Base-by-base conservation (phyloP, 2,113 vertebrate genomes). In the Rhynchopsitta pachyrhyncha region DNA sequence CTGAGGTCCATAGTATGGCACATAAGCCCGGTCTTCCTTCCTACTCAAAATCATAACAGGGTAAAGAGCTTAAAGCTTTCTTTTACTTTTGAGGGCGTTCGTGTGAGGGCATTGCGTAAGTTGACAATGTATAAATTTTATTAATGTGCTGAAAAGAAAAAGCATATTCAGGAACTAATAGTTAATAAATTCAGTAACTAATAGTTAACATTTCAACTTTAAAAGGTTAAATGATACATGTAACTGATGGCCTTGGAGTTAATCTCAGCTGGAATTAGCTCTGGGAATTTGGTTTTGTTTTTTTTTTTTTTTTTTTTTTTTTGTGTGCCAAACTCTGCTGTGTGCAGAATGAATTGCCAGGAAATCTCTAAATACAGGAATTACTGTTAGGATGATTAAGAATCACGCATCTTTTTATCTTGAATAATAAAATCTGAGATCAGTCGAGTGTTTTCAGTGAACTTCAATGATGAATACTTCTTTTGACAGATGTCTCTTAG, bases 91-190 rank as follows among this genome's bases (percentile, higher is more conserved):
- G 50, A 23, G 2, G 49, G 13, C 28, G 4, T 52, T 83, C 15
- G 33, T 59, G 42, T 74, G 25, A 59, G 20, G 20, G 33, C 57
- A 59, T 24, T 59, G 33, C 14, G 37, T 74, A 80, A 28, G 33
- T 66, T 88, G 63, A 19, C 42, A 60, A 37, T 31, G 62, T n/a
- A 16, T 28, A 50, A 33, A 76, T 49, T 44, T 76, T 60, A 47
- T 42, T 90, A 17, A 73, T 91, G 28, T 77, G n/a, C 81, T 90
- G 82, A 77, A 88, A 93, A 33, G 24, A 90, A 74, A 82, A 93
- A 76, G 35, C 25, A 79, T 71, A 76, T 94, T 96, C 5, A 41
- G 86, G 73, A 88, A 62, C 57, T 92, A 42, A 62, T 80, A 37
- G 57, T 79, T 64, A 23, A 23, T 59, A 59, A 35, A 71, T 93